Percentiles rank a stretch among this genome's conserved stretches.
Evolutionary conservation across 2,797 vertebrate genomes (phyloP).

Genomic region (Gallinago solitaria): DNA sequence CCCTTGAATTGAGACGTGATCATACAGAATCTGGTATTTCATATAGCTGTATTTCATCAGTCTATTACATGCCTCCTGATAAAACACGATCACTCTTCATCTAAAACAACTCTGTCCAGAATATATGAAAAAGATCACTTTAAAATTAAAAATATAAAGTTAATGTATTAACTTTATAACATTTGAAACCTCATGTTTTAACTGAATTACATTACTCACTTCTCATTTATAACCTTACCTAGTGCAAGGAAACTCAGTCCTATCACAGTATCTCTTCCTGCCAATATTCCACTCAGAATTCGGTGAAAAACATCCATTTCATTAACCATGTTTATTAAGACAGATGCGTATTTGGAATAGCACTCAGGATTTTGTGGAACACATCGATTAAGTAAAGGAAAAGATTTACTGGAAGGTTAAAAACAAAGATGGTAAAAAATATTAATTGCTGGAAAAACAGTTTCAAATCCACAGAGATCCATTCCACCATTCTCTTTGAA

Average conservation of each 20-base stretch:
- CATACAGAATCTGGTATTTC: not conserved
- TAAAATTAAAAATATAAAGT: not conserved
- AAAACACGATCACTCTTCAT: not conserved
- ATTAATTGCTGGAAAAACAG: not conserved
- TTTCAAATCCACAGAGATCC: not conserved
- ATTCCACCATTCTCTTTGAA: not conserved
- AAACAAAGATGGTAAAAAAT: not conserved
- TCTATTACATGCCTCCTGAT: not conserved
- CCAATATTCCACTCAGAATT: conserved; percentile 78
- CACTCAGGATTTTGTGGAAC: conserved; percentile 79
- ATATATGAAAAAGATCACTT: not conserved
- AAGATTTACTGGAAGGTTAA: conserved; percentile 75
- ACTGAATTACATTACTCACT: not conserved
- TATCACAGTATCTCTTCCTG: conserved; percentile 75
- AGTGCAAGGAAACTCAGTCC: conserved; percentile 77
- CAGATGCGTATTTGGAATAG: conserved; percentile 76
- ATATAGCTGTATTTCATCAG: not conserved
- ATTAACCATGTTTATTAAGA: conserved; percentile 74
- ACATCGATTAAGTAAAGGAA: conserved; percentile 80
- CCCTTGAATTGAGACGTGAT: not conserved
- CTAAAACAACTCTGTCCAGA: not conserved
- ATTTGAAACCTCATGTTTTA: not conserved
- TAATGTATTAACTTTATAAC: not conserved
- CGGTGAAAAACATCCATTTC: conserved; percentile 76
- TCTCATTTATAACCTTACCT: conserved; percentile 68